phyloP scores from a whole-genome alignment of 2,888 invertebrate genomes.

The Dasysyrphus tricinctus region DNA sequence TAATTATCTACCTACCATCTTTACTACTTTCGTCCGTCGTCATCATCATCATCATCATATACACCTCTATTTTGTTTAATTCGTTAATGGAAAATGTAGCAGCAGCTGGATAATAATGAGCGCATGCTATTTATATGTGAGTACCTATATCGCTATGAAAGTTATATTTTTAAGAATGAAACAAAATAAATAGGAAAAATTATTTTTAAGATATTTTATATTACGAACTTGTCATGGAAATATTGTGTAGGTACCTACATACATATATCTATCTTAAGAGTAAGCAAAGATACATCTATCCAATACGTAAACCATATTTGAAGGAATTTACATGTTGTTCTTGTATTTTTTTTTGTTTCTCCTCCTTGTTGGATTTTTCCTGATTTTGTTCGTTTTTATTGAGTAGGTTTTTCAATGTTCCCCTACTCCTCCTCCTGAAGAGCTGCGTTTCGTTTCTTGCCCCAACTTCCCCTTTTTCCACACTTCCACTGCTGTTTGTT shows the following conservation, averaged over 20 bases:
- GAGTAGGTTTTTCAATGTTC: slow-evolving; percentile 66
- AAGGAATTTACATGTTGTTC: slow-evolving; percentile 72
- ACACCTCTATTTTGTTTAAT: slow-evolving; percentile 53
- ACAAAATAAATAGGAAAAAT: neutral
- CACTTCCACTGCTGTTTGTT: slow-evolving; percentile 1
- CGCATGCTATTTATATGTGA: slow-evolving; percentile 79
- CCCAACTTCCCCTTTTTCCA: slow-evolving; percentile 42
- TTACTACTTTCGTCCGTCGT: slow-evolving; percentile 56
- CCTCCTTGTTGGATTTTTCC: slow-evolving; percentile 50
- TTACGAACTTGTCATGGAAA: slow-evolving; percentile 8
- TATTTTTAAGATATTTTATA: slow-evolving; percentile 25
- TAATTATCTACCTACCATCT: slow-evolving; percentile 48
- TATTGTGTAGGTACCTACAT: slow-evolving; percentile 1
- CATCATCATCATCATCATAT: slow-evolving; percentile 4
- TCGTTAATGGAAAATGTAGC: slow-evolving; percentile 78
- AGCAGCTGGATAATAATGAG: slow-evolving; percentile 78
- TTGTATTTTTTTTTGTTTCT: slow-evolving; percentile 26
- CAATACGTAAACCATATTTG: slow-evolving; percentile 49
- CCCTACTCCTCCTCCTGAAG: slow-evolving; percentile 38
- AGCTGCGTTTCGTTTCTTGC: slow-evolving; percentile 50
- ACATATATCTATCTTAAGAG: too few species aligned
- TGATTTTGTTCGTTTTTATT: slow-evolving; percentile 56
- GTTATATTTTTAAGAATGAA: neutral
- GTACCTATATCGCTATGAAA: slow-evolving; percentile 28
- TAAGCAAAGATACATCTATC: slow-evolving; percentile 48